Evolutionary conservation across 30 jellyfish, hydroid and myxozoan genomes (phyloP), one percentile per base, ranked within the genome.

Genomic region (Aurelia sp.): DNA sequence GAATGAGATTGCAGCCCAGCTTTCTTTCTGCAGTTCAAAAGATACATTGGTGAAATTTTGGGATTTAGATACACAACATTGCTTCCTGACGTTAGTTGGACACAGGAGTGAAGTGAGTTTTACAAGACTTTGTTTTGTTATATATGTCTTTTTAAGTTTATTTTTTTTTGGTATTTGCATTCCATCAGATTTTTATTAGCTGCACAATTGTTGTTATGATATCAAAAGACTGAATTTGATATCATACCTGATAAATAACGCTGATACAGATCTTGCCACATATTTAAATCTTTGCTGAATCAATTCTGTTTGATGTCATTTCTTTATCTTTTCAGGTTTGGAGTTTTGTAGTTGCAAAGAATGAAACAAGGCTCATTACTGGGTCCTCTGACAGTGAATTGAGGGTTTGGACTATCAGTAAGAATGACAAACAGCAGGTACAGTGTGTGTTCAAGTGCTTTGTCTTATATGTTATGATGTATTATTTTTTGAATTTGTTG

Each of bases 21-120:
- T 22, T 60, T 19, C 23, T 67, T 57, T 57, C 71, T 89, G 15
- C 74, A 90, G 98, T 67, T 90, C 98, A 13, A 96, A 96, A 69
- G 99, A 96, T 59, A 96, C 96, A 48, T 74, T 91, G 64, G 90
- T 96, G 19, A 96, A 96, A 73, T 66, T 91, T 63, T 96, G 99
- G 99, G 99, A 96, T 63, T 86, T 90, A 15, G 97, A 88, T 47
- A 90, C 97, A 23, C 99, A 96, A 67, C 99, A 96, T 76, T 96
- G 99, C 83, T 96, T 96, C 73, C 93, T 86, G 4, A 96, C 99
- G 16, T 70, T 96, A 55, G 97, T 87, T 64, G 97, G 97, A 3
- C 99, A 91, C 67, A 81, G 96, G 31, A 89, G 97, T 79, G 99
- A 94, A 89, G 99, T 93, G 16, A 44, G 55, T 44, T 8, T 13